Evolutionary conservation across 2,113 vertebrate genomes (phyloP).

Genomic region (Ceyx cyanopectus): DNA sequence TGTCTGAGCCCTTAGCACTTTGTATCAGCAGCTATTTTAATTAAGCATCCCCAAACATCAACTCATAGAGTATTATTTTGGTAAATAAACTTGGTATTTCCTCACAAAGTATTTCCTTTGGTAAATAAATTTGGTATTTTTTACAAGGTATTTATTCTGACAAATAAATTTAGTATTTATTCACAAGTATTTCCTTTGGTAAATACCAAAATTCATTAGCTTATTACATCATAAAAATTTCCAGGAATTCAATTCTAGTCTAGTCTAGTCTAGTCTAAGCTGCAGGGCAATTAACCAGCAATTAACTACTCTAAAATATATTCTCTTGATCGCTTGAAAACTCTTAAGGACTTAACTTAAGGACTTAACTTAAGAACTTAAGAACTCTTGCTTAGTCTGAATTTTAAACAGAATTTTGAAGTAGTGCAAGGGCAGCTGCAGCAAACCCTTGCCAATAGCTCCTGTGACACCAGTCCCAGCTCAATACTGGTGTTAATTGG

Average conservation of each 20-base stretch:
- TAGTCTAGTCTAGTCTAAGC: not conserved
- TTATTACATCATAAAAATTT: not conserved
- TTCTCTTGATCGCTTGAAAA: not conserved
- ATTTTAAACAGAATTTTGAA: not conserved
- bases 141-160: too few species aligned
- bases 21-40: not conserved
- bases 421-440: not conserved
- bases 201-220: not conserved
- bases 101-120: too few species aligned
- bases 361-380: too few species aligned
- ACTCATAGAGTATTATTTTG: too few species aligned
- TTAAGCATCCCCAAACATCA: not conserved
- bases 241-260: not conserved
- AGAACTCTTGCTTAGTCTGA: not conserved
- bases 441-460: not conserved
- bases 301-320: not conserved
- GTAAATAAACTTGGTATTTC: too few species aligned
- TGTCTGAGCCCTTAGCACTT: not conserved
- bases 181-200: too few species aligned
- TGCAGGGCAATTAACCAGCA: not conserved
- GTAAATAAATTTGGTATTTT: too few species aligned
- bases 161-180: not conserved
- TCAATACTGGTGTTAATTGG: fast-evolving
- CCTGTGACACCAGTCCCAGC: not conserved
- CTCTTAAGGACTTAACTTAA: too few species aligned